phyloP scores from a whole-genome alignment of 2,113 vertebrate species.

The Pleuronectes platessa region DNA sequence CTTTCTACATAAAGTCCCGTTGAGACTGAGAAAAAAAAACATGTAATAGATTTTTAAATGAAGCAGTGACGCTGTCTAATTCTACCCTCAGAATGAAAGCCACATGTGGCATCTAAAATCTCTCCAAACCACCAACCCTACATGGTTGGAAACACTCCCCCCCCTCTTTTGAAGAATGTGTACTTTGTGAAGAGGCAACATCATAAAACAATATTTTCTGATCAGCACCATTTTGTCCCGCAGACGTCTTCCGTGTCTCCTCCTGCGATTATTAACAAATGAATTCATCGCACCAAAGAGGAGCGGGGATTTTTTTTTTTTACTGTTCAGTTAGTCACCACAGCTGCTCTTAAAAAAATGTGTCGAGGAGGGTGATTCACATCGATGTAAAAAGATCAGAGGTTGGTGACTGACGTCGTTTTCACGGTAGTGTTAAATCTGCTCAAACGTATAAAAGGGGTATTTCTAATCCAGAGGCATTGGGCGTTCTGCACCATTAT shows the following conservation, averaged over 20 bases:
- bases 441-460: slow-evolving; percentile 62
- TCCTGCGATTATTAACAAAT: slow-evolving; percentile 48
- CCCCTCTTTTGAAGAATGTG: slow-evolving; percentile 10
- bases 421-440: slow-evolving; percentile 65
- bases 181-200: slow-evolving; percentile 26
- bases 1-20: slow-evolving; percentile 40
- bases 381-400: slow-evolving; percentile 66
- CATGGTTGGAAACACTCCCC: slow-evolving; percentile 40
- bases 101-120: slow-evolving; percentile 64
- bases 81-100: slow-evolving; percentile 68
- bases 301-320: slow-evolving; percentile 27
- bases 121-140: slow-evolving; percentile 60
- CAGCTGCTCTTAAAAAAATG: slow-evolving; percentile 61
- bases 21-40: slow-evolving; percentile 23
- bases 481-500: slow-evolving; percentile 62
- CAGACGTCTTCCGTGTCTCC: slow-evolving; percentile 44
- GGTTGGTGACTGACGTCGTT: slow-evolving; percentile 67
- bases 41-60: slow-evolving; percentile 55
- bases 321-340: slow-evolving; percentile 53
- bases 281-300: slow-evolving; percentile 47
- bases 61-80: slow-evolving; percentile 51
- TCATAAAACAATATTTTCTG: slow-evolving; percentile 24
- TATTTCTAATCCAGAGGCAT: slow-evolving; percentile 59
- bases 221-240: slow-evolving; percentile 15
- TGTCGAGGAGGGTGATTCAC: slow-evolving; percentile 65